phyloP scores from a whole-genome alignment of 2,888 invertebrate species.

The Agrotis exclamationis region DNA sequence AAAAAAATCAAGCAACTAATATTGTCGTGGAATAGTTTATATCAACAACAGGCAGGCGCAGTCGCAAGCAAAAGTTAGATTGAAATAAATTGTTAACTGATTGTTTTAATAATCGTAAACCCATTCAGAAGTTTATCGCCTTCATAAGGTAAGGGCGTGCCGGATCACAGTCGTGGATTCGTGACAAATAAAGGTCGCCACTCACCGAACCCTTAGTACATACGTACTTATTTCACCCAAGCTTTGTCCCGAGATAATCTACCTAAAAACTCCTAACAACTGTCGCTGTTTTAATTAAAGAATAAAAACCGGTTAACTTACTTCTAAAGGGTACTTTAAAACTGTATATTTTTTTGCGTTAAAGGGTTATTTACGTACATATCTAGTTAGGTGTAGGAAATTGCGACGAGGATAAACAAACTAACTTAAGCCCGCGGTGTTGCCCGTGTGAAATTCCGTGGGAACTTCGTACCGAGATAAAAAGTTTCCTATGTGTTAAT shows the following conservation, averaged over 20 bases:
- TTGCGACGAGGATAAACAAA: background rate
- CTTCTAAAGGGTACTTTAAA: constrained; percentile 55
- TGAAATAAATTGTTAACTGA: constrained; percentile 9
- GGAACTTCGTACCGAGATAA: too few relatives aligned
- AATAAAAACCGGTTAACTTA: constrained; percentile 66
- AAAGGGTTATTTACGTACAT: constrained; percentile 20
- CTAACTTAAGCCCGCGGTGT: too few relatives aligned
- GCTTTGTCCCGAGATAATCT: constrained; percentile 62
- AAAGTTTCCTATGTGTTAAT: background rate
- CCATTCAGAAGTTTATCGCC: constrained; percentile 12
- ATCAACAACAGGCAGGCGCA: too few relatives aligned
- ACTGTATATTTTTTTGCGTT: constrained; percentile 42
- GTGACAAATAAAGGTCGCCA: constrained; percentile 65
- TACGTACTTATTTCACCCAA: constrained; percentile 28
- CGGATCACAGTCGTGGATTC: constrained; percentile 55
- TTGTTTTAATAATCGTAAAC: constrained; percentile 31
- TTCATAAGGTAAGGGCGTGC: constrained; percentile 13
- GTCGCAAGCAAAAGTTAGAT: background rate
- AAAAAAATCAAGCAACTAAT: too few relatives aligned
- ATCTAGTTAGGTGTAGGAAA: background rate
- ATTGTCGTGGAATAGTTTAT: too few relatives aligned
- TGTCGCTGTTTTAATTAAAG: constrained; percentile 68
- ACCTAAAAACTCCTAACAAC: constrained; percentile 65
- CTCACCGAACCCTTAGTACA: constrained; percentile 50
- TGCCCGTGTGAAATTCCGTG: too few relatives aligned